Evolutionary conservation across 2,113 vertebrate species (phyloP).

Genomic region (Ceratotherium simum): DNA sequence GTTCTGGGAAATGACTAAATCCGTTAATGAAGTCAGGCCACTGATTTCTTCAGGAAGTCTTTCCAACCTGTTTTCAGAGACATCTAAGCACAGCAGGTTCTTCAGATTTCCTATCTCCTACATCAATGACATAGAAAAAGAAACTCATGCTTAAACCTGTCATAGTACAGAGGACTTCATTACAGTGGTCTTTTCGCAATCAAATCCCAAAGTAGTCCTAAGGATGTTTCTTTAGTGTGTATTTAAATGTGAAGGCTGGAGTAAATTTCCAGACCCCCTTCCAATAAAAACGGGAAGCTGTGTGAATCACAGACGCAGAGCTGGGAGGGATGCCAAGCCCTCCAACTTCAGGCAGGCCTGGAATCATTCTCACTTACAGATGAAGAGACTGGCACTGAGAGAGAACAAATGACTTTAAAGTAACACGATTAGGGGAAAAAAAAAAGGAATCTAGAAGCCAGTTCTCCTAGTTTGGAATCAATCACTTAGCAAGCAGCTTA

Average conservation of each 20-base stretch:
- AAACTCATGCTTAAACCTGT: conserved; percentile 68
- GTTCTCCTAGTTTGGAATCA: not conserved
- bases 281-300: not conserved
- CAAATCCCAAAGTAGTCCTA: conserved; percentile 44
- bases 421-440: not conserved
- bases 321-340: not conserved
- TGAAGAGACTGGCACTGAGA: not conserved
- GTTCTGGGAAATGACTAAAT: conserved; percentile 98
- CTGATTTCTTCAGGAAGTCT: conserved; percentile 96
- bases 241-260: not conserved
- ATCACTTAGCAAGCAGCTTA: not conserved
- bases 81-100: conserved; percentile 96
- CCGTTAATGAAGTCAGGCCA: conserved; percentile 92
- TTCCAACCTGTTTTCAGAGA: conserved; percentile 98
- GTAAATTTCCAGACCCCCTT: conserved; percentile 28
- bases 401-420: not conserved
- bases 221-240: not conserved
- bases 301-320: not conserved
- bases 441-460: not conserved
- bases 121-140: conserved; percentile 40
- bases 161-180: conserved; percentile 55
- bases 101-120: conserved; percentile 97
- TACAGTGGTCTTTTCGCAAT: conserved; percentile 24
- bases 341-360: not conserved
- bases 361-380: not conserved